These are phyloP conservation scores for Semaprochilodus insignis DNA, from an alignment of 2,797 vertebrate species.

Conservation along the genomic window DNA sequence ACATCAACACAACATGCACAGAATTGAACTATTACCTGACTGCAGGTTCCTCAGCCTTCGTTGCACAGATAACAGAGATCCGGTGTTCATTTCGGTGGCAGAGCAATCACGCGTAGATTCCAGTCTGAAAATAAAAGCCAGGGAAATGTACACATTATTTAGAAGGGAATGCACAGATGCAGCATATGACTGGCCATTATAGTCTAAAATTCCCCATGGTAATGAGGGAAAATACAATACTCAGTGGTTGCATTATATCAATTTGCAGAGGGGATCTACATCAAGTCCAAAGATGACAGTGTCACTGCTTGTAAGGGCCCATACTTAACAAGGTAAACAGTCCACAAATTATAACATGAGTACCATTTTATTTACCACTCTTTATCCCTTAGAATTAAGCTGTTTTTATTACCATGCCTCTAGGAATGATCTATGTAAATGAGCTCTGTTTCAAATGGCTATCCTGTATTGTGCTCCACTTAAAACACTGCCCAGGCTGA, in stretches of 20 bases:
- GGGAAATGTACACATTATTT: neutral
- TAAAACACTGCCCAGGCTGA: too few relatives aligned
- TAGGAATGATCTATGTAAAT: too few relatives aligned
- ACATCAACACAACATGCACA: neutral
- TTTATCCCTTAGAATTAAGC: too few relatives aligned
- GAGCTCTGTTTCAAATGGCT: too few relatives aligned
- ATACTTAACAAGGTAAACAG: too few relatives aligned
- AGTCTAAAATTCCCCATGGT: neutral
- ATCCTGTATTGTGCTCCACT: too few relatives aligned
- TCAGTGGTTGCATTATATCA: neutral
- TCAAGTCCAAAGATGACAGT: neutral
- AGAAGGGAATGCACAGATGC: neutral
- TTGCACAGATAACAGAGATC: constrained; percentile 9
- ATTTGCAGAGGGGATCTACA: neutral
- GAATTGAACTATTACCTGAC: neutral
- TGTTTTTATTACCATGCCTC: too few relatives aligned
- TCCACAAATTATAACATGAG: too few relatives aligned
- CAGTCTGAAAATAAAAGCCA: constrained; percentile 3
- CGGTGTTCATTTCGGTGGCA: neutral
- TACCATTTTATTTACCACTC: too few relatives aligned
- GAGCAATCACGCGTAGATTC: neutral
- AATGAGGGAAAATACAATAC: neutral
- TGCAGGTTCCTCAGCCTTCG: constrained; percentile 3
- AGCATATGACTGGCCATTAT: neutral
- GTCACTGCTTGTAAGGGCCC: neutral